phyloP scores from a whole-genome alignment of 2,113 vertebrate species.

The Barnardius zonarius region DNA sequence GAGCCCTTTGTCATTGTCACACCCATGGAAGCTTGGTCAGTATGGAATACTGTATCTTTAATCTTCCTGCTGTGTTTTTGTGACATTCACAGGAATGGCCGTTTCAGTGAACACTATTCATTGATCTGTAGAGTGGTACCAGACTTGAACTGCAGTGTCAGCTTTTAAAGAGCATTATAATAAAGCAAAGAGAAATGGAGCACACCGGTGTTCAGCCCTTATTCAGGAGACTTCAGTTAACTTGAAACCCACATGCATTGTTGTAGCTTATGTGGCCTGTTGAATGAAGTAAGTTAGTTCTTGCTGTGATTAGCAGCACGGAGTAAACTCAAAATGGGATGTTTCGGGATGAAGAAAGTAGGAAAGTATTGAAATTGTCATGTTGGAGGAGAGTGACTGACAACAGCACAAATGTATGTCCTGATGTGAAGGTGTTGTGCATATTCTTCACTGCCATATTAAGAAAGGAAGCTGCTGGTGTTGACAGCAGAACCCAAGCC shows the following conservation, averaged over 20 bases:
- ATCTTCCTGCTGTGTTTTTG: conserved; percentile 49
- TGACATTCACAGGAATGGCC: conserved; percentile 37
- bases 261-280: not conserved
- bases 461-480: not conserved
- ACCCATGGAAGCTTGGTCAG: not conserved
- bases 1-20: not conserved
- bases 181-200: conserved; percentile 65
- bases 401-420: not conserved
- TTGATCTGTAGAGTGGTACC: conserved; percentile 66
- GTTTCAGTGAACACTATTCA: conserved; percentile 48
- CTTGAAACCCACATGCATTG: fast-evolving
- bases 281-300: not conserved
- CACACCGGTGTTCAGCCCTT: not conserved
- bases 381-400: not conserved
- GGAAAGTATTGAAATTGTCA: not conserved
- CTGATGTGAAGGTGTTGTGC: not conserved
- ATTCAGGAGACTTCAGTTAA: not conserved
- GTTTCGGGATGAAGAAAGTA: not conserved
- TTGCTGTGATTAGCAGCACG: not conserved
- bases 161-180: conserved; percentile 65
- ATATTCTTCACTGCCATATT: not conserved
- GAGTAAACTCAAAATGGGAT: not conserved
- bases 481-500: not conserved
- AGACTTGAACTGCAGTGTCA: conserved; percentile 62
- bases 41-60: conserved; percentile 54